Conservation (phyloP, 2,797 vertebrate species). For the Cyprinella venusta region DNA sequence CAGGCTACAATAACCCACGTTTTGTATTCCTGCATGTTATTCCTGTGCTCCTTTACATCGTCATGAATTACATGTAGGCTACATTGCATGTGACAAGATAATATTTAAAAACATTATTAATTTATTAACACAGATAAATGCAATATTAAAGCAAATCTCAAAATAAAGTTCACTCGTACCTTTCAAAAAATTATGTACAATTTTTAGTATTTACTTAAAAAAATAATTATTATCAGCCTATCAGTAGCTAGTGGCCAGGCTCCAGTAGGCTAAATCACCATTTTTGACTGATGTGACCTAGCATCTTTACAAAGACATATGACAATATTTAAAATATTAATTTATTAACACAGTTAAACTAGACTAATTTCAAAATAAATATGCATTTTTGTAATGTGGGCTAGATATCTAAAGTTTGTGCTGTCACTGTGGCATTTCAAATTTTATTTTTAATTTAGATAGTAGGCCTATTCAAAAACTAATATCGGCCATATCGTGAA, state of each 20-base stretch:
- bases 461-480: neutral
- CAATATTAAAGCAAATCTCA: neutral
- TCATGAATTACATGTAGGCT: neutral
- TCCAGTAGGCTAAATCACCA: neutral
- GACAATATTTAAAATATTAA: neutral
- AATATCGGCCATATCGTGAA: too few relatives aligned
- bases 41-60: neutral
- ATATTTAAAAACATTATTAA: neutral
- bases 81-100: neutral
- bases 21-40: neutral
- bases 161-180: neutral
- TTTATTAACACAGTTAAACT: neutral
- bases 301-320: neutral
- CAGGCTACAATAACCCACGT: slow-evolving; percentile 27
- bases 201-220: neutral
- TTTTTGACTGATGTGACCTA: neutral
- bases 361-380: neutral
- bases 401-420: neutral
- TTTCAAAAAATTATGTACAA: too few relatives aligned
- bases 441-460: neutral
- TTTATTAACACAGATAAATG: neutral
- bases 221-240: neutral
- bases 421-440: neutral
- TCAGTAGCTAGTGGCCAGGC: neutral
- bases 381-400: neutral